Evolutionary conservation across 2,113 vertebrate species (phyloP).

Genomic region (Piprites chloris): DNA sequence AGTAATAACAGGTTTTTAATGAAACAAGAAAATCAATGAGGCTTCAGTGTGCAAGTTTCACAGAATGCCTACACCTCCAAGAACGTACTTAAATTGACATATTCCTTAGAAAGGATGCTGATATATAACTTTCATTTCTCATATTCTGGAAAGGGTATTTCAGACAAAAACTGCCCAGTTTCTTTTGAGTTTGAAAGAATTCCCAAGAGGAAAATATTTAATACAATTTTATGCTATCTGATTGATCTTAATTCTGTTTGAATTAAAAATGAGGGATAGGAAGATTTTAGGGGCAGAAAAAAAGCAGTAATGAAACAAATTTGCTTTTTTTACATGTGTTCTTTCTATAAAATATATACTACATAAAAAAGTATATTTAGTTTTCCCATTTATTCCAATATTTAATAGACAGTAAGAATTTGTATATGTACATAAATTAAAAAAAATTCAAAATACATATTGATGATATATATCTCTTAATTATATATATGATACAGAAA

Average conservation of each 20-base stretch:
- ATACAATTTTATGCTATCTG: background rate
- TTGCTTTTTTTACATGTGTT: background rate
- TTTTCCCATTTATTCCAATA: background rate
- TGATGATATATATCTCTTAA: background rate
- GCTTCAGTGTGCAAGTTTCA: background rate
- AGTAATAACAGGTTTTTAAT: background rate
- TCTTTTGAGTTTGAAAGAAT: background rate
- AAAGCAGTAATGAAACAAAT: background rate
- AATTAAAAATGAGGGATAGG: background rate
- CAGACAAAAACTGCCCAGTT: background rate
- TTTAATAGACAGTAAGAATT: background rate
- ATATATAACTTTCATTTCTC: background rate
- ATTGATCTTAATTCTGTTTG: background rate
- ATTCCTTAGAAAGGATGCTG: background rate
- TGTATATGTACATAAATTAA: background rate
- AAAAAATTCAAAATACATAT: background rate
- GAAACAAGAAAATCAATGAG: background rate
- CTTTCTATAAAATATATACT: background rate
- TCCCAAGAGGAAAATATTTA: background rate
- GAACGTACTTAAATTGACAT: background rate
- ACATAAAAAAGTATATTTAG: background rate
- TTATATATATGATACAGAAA: background rate
- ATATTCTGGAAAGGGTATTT: background rate
- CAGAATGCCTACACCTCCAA: background rate
- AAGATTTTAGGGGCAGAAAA: background rate